Conservation (phyloP, 2,888 invertebrate genomes). For the Luperina nickerlii region DNA sequence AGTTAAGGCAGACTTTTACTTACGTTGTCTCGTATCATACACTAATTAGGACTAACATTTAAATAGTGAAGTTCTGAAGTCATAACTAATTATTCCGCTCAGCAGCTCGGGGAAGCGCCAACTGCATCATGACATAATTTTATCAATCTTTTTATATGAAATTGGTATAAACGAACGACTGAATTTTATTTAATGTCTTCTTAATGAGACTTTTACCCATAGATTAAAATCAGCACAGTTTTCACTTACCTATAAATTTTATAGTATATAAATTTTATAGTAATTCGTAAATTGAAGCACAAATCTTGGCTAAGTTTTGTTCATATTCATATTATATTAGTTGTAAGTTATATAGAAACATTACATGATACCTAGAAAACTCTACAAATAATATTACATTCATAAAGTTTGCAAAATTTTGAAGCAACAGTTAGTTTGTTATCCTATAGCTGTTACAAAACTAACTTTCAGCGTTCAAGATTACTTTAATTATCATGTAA, state of each 20-base stretch:
- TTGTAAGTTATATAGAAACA: neutral
- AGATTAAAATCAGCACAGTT: neutral
- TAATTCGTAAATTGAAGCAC: neutral
- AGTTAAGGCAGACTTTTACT: constrained; percentile 10
- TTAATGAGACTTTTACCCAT: neutral
- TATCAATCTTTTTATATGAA: neutral
- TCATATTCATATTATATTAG: neutral
- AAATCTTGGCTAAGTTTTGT: neutral
- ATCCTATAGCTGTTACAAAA: neutral
- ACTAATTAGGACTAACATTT: neutral
- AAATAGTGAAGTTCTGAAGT: constrained; percentile 7
- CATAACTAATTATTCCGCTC: constrained; percentile 24
- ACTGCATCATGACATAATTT: neutral
- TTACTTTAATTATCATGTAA: constrained; percentile 44
- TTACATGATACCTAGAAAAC: neutral
- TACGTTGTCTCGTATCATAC: neutral
- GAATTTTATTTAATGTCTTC: neutral
- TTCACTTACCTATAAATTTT: neutral
- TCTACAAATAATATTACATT: neutral
- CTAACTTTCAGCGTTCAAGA: constrained; percentile 11
- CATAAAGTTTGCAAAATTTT: neutral
- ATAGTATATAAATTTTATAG: no score
- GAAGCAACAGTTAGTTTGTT: constrained; percentile 7
- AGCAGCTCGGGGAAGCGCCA: neutral
- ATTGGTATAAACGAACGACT: neutral